Percentiles rank a stretch among this genome's conserved stretches.
Evolutionary conservation across 1,140 invertebrate genomes (phyloP).

Genomic region (Eumaeus atala): DNA sequence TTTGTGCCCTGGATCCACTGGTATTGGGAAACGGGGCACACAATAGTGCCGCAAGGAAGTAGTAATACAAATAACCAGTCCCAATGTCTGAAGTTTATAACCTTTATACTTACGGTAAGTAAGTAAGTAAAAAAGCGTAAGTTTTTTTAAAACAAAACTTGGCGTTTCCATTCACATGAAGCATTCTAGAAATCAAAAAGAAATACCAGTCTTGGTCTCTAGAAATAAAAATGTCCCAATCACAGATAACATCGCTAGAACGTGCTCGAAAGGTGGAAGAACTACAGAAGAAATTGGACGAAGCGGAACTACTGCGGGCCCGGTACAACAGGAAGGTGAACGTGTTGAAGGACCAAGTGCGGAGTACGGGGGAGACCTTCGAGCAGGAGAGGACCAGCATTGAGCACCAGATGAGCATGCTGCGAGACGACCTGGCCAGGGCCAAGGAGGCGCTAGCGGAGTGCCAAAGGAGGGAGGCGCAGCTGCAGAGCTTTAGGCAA

Average conservation of each 20-base stretch:
- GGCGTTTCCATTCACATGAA: no score
- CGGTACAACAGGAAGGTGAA: slow-evolving; percentile 82
- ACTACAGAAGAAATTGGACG: slow-evolving; percentile 83
- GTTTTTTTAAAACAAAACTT: no score
- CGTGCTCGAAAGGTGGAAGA: slow-evolving; percentile 88
- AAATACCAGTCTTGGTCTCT: no score
- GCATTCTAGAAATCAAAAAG: no score
- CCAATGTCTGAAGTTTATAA: no score
- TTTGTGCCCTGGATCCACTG: no score
- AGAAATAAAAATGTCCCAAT: neutral
- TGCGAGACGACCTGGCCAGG: slow-evolving; percentile 82
- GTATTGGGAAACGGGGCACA: no score
- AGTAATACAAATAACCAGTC: no score
- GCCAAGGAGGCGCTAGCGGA: slow-evolving; percentile 83
- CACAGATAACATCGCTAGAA: slow-evolving; percentile 86
- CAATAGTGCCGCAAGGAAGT: no score
- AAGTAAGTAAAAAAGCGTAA: no score
- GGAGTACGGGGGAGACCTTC: slow-evolving; percentile 77
- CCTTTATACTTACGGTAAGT: no score
- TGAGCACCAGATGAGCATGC: slow-evolving; percentile 78
- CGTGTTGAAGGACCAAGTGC: slow-evolving; percentile 79
- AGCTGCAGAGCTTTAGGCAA: slow-evolving; percentile 81
- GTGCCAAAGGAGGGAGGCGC: slow-evolving; percentile 81
- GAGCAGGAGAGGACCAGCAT: slow-evolving; percentile 82
- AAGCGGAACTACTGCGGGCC: slow-evolving; percentile 81